Percentiles rank a stretch among this genome's conserved stretches.
phyloP scores from a whole-genome alignment of 1,140 invertebrate genomes.

The Dermatophagoides farinae region DNA sequence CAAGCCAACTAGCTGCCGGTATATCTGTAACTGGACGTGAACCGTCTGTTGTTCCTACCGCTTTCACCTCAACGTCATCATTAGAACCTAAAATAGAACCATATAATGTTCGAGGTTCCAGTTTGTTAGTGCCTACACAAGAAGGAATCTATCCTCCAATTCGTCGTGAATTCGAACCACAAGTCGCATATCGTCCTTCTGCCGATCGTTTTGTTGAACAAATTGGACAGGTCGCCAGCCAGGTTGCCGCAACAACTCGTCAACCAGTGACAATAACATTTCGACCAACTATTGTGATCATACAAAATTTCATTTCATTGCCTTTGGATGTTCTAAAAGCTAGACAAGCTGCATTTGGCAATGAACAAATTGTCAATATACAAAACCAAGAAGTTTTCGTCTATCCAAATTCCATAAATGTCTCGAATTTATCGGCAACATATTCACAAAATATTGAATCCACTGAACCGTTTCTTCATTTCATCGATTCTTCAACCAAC shows the following conservation, averaged over 20 bases:
- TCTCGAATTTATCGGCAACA: neutral
- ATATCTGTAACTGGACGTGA: neutral
- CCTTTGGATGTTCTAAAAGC: neutral
- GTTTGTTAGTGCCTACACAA: too few relatives aligned
- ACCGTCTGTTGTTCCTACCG: neutral
- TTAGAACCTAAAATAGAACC: too few relatives aligned
- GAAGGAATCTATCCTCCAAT: too few relatives aligned
- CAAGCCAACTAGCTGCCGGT: too few relatives aligned
- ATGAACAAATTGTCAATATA: neutral
- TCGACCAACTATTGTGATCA: neutral
- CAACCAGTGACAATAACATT: neutral
- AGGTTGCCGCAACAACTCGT: too few relatives aligned
- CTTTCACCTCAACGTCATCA: neutral
- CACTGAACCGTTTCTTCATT: neutral
- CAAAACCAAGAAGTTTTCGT: conserved; percentile 4
- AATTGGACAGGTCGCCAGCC: too few relatives aligned
- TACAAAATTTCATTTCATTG: neutral
- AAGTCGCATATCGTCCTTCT: neutral
- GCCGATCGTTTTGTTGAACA: neutral
- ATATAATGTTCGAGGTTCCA: too few relatives aligned
- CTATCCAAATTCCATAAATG: neutral
- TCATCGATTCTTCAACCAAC: too few relatives aligned
- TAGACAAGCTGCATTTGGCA: neutral
- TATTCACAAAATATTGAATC: neutral
- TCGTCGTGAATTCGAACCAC: neutral